Conservation (phyloP, 64 coral and sea anemone genomes). For the Dendrophyllia cribrosa region DNA sequence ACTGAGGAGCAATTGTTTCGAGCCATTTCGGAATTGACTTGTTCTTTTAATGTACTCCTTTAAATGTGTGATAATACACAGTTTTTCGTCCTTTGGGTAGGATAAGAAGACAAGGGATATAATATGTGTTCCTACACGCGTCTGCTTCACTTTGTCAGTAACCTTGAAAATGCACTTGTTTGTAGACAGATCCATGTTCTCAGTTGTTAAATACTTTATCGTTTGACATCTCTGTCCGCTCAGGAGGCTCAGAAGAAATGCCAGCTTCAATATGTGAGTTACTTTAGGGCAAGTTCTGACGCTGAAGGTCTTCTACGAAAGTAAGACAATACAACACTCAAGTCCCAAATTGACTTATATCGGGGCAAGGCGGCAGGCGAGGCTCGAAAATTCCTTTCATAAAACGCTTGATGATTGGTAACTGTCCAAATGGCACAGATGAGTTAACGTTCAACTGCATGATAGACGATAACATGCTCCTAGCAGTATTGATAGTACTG, state of each 20-base stretch:
- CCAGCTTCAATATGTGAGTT: constrained; percentile 41
- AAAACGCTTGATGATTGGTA: constrained; percentile 62
- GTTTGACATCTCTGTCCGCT: too few relatives aligned
- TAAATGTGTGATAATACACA: constrained; percentile 40
- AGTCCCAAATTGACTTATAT: constrained; percentile 46
- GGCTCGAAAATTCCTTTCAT: constrained; percentile 66
- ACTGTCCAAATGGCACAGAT: constrained; percentile 20
- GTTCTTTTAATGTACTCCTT: constrained; percentile 27
- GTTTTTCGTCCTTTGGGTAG: constrained; percentile 41
- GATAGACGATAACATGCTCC: constrained; percentile 54
- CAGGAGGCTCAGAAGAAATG: constrained; percentile 4
- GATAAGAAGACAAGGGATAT: constrained; percentile 12
- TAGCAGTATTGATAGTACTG: not conserved
- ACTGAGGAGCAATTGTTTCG: constrained; percentile 28
- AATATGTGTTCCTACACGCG: constrained; percentile 34
- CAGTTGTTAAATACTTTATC: constrained; percentile 37
- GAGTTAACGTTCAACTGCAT: constrained; percentile 7
- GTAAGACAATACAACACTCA: constrained; percentile 46
- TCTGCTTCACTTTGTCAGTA: constrained; percentile 58
- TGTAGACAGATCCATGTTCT: constrained; percentile 27
- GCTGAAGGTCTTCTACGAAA: not conserved
- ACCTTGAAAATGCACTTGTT: constrained; percentile 30
- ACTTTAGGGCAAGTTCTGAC: not conserved
- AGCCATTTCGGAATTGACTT: not conserved
- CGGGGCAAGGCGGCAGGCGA: constrained; percentile 27